Evolutionary conservation across 2,113 vertebrate genomes (phyloP).

Genomic region (Suricata suricatta): DNA sequence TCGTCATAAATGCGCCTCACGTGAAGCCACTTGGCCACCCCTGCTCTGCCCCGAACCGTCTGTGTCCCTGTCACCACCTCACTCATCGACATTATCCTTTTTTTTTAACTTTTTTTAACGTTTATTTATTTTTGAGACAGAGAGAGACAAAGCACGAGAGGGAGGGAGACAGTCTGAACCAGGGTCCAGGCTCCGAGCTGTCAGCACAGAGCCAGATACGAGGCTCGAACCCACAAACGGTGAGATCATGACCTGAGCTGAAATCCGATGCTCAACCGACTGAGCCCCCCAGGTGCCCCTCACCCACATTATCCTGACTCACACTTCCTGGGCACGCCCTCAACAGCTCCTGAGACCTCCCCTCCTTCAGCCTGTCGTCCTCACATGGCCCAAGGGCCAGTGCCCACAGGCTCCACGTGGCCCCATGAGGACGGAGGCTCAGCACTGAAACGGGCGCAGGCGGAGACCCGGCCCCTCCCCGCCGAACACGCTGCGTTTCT

Average conservation of each 20-base stretch:
- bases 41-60: background rate
- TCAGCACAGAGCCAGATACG: no score
- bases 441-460: fast-evolving
- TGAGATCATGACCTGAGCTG: no score
- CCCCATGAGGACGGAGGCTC: fast-evolving
- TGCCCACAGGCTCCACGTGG: fast-evolving
- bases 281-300: no score
- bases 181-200: no score
- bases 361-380: background rate
- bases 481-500: background rate
- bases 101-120: no score
- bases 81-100: background rate
- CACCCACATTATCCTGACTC: background rate
- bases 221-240: no score
- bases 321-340: fast-evolving
- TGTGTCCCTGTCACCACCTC: fast-evolving
- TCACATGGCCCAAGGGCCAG: fast-evolving
- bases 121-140: no score
- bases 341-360: fast-evolving
- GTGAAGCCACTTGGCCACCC: fast-evolving
- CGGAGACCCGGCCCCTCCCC: fast-evolving
- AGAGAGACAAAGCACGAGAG: no score
- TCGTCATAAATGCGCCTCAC: fast-evolving
- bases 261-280: no score
- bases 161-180: no score